Conservation (phyloP, 1,140 invertebrate genomes). For the Drosophila grimshawi region DNA sequence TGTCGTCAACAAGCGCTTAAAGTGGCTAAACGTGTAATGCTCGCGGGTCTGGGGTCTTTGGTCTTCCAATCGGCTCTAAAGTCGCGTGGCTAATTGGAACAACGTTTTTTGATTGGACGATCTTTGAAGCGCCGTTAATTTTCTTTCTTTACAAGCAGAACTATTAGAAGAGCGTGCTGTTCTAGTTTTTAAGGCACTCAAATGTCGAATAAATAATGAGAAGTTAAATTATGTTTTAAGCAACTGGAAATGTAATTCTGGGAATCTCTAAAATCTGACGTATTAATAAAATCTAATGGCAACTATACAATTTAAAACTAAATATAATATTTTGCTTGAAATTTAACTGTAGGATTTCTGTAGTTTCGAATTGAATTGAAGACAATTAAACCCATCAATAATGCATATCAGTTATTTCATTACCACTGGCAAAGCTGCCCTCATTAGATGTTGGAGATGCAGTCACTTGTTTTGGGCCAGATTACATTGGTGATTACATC, state of each 20-base stretch:
- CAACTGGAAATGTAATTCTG: too few relatives aligned
- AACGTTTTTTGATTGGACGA: constrained; percentile 12
- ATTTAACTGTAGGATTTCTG: too few relatives aligned
- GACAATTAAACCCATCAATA: constrained; percentile 32
- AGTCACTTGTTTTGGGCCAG: background rate
- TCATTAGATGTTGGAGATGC: background rate
- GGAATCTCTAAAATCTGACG: too few relatives aligned
- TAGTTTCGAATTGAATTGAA: background rate
- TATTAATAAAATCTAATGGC: too few relatives aligned
- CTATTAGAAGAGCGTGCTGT: background rate
- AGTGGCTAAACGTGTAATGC: constrained; percentile 50
- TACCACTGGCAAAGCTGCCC: background rate
- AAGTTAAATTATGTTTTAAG: background rate
- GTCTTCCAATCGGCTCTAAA: constrained; percentile 41
- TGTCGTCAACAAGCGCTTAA: constrained; percentile 51
- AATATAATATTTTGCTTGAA: too few relatives aligned
- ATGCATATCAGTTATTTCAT: constrained; percentile 14
- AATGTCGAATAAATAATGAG: background rate
- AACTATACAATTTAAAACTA: too few relatives aligned
- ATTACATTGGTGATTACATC: background rate
- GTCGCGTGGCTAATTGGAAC: constrained; percentile 48
- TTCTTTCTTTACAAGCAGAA: background rate
- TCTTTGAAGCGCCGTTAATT: constrained; percentile 16
- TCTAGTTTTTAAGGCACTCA: background rate
- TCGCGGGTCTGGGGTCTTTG: constrained; percentile 1